Evolutionary conservation across 1,140 invertebrate genomes (phyloP).

Genomic region (Maconellicoccus hirsutus): DNA sequence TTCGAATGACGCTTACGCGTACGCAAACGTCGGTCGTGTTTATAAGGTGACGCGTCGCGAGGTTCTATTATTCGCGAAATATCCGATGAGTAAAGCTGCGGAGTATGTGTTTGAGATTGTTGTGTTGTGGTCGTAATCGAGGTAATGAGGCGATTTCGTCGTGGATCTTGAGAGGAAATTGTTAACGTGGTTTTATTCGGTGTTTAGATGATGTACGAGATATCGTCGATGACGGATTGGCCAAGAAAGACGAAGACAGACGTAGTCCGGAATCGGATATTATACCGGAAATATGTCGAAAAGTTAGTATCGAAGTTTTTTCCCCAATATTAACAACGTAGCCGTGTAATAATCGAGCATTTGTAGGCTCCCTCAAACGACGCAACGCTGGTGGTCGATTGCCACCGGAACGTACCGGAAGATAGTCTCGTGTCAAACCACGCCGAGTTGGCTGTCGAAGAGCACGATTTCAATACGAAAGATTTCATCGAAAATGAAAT

Average conservation of each 20-base stretch:
- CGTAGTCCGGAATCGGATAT: neutral
- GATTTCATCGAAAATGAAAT: conserved; percentile 14
- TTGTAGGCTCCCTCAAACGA: too few species aligned
- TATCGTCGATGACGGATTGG: too few species aligned
- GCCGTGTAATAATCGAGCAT: too few species aligned
- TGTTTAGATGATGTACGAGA: too few species aligned
- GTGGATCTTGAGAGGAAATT: too few species aligned
- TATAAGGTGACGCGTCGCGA: too few species aligned
- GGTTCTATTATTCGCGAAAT: too few species aligned
- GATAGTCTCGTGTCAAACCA: neutral
- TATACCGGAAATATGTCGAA: neutral
- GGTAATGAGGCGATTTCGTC: neutral
- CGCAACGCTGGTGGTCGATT: too few species aligned
- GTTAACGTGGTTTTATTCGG: too few species aligned
- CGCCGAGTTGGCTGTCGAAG: neutral
- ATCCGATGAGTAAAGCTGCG: neutral
- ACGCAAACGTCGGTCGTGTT: too few species aligned
- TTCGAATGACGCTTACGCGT: too few species aligned
- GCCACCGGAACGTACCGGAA: neutral
- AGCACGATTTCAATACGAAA: neutral
- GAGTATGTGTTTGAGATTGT: neutral
- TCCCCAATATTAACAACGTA: neutral
- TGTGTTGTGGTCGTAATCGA: neutral
- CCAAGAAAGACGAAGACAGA: neutral
- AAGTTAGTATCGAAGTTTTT: neutral